A percentile compares a stretch with the other conserved stretches of the same genome.
phyloP scores from a whole-genome alignment of 2,113 vertebrate species.

The Periophthalmodon schlosseri region DNA sequence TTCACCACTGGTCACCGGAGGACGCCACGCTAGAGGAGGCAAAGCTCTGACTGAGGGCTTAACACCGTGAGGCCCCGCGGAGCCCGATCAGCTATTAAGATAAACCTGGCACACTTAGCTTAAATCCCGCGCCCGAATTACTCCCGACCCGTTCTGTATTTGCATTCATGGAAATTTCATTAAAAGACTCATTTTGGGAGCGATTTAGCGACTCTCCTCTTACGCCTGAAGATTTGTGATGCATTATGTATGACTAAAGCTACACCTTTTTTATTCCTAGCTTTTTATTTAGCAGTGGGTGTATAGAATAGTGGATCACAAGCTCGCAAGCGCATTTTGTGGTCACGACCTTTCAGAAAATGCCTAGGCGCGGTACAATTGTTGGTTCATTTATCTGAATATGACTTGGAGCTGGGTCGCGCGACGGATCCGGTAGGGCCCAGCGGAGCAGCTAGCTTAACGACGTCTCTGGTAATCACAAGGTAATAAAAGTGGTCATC shows the following conservation, averaged over 20 bases:
- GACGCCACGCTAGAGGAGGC: conserved; percentile 76
- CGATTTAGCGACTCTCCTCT: conserved; percentile 74
- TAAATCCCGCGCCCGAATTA: conserved; percentile 77
- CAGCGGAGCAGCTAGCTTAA: conserved; percentile 42
- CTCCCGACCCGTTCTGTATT: conserved; percentile 70
- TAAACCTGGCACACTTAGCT: conserved; percentile 75
- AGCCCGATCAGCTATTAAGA: conserved; percentile 83
- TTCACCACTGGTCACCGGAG: conserved; percentile 76
- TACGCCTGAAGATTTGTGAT: conserved; percentile 76
- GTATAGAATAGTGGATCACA: conserved; percentile 47
- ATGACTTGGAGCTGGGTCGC: conserved; percentile 53
- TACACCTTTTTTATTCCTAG: conserved; percentile 54
- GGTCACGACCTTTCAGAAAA: conserved; percentile 48
- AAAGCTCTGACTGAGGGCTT: conserved; percentile 79
- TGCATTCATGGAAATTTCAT: conserved; percentile 80
- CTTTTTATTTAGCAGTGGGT: conserved; percentile 38
- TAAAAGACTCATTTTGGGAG: conserved; percentile 78
- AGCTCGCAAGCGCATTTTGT: conserved; percentile 27
- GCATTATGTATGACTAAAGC: conserved; percentile 72
- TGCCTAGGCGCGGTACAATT: conserved; percentile 36
- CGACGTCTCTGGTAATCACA: conserved; percentile 55
- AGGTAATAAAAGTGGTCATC: conserved; percentile 66
- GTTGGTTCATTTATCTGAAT: conserved; percentile 67
- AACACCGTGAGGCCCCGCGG: conserved; percentile 66
- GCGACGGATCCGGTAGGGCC: conserved; percentile 45